Percentiles rank a stretch among this genome's conserved stretches.
Conservation (phyloP, 2,113 vertebrate species). For the Phyllostomus hastatus region DNA sequence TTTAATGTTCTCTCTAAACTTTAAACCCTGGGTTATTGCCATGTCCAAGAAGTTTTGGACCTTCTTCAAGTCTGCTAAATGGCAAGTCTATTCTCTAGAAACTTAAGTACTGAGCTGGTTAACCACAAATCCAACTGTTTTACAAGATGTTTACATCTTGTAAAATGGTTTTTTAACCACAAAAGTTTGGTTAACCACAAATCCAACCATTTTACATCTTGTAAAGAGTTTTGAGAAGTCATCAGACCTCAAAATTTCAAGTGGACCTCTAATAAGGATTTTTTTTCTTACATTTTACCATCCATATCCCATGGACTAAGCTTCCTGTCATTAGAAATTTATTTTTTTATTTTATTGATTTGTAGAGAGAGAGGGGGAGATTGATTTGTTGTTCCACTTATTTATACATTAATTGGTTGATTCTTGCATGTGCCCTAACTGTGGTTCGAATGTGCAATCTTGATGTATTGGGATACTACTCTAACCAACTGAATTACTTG, state of each 20-base stretch:
- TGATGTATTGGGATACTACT: too few relatives aligned
- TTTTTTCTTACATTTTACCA: background rate
- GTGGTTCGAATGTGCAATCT: too few relatives aligned
- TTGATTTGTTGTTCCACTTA: too few relatives aligned
- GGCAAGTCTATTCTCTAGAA: background rate
- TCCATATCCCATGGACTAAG: background rate
- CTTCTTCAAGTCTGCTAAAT: background rate
- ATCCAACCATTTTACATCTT: background rate
- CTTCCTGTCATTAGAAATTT: constrained; percentile 12
- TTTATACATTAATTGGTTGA: too few relatives aligned
- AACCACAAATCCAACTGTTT: background rate
- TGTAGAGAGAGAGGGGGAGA: too few relatives aligned
- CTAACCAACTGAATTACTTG: too few relatives aligned
- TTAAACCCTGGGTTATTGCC: background rate
- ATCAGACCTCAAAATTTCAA: background rate
- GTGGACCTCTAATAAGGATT: background rate
- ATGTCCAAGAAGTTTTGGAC: background rate
- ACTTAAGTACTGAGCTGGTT: background rate
- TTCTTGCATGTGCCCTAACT: too few relatives aligned
- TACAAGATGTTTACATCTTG: too few relatives aligned
- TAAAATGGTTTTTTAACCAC: too few relatives aligned
- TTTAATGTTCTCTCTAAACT: constrained; percentile 1
- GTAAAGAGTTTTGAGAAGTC: background rate
- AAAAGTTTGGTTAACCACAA: background rate
- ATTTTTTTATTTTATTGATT: too few relatives aligned